Conservation (phyloP, 1,140 invertebrate species). For the Drosophila subobscura region DNA sequence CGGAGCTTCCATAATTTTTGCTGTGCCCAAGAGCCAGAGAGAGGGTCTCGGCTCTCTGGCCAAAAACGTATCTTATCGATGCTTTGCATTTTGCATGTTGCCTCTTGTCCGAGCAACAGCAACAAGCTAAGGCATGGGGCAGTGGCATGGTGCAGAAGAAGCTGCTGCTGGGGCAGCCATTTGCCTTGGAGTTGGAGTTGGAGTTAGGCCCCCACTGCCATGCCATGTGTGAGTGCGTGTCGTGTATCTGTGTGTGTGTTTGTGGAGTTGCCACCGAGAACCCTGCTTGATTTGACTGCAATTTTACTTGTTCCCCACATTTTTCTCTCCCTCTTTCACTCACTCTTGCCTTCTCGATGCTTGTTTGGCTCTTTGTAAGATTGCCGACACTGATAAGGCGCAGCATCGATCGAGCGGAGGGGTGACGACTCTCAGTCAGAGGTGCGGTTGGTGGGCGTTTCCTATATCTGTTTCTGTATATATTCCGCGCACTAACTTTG, state of each 20-base stretch:
- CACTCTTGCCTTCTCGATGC: constrained; percentile 8
- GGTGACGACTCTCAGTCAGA: not conserved
- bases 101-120: constrained; percentile 72
- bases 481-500: constrained; percentile 9
- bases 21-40: constrained; percentile 5
- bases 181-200: constrained; percentile 35
- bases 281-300: constrained; percentile 59
- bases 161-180: constrained; percentile 56
- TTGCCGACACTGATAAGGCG: constrained; percentile 70
- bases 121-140: constrained; percentile 34
- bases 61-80: constrained; percentile 75
- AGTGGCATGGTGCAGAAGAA: constrained; percentile 10
- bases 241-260: constrained; percentile 15
- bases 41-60: not conserved
- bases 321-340: constrained; percentile 4
- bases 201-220: not conserved
- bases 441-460: constrained; percentile 44
- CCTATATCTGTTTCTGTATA: constrained; percentile 13
- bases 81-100: constrained; percentile 82
- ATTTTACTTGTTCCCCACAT: constrained; percentile 48
- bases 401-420: constrained; percentile 1
- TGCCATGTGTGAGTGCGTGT: too few species aligned
- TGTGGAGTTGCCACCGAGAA: constrained; percentile 38
- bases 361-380: constrained; percentile 66
- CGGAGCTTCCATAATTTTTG: constrained; percentile 81